Base-by-base conservation (phyloP, 2,113 vertebrate genomes). In the Microtus pennsylvanicus region DNA sequence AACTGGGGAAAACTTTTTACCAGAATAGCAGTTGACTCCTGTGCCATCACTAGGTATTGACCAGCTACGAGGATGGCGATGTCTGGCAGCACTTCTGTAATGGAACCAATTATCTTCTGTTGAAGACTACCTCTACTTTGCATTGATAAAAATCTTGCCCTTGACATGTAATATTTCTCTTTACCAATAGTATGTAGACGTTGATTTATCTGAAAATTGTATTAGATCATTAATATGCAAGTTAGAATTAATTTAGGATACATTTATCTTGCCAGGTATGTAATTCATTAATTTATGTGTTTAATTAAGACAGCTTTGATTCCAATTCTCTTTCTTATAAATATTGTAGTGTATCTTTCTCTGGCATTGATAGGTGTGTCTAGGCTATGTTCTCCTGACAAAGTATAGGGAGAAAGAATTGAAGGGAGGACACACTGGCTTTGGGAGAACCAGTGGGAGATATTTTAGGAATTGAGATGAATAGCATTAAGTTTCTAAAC, bases 101-200 rank as follows among this genome's bases (percentile, higher is more conserved):
- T 88, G 63, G 75, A 17, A n/a, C 81, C 30, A 21, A 0, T 87
- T 70, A 33, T 93, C 12, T 87, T 93, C 8, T 87, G 3, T 1
- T 83, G 94, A 90, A 94, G 30, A 63, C 35, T 63, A 17, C 78
- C 89, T 47, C 19, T 93, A 42, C 22, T 93, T 93, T 89, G 8
- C 38, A 61, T 92, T 65, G 78, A n/a, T 87, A 72, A 89, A 90
- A 90, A 87, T 58, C 26, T 95, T 95, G 21, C 21, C 80, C 47
- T 89, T 70, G 42, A 42, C 19, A n/a, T 42, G 9, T n/a, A 76
- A 87, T 89, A 72, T 16, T 86, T 63, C 89, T 63, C 63, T 47
- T 67, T 67, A 86, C 28, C 82, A 76, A 81, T 90, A 76, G 50
- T 85, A 78, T 61, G 19, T 82, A n/a, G 30, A 78, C 21, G 33